A percentile compares a stretch with the other conserved stretches of the same genome.
phyloP scores from a whole-genome alignment of 2,113 vertebrate species.

The Dromas ardeola region DNA sequence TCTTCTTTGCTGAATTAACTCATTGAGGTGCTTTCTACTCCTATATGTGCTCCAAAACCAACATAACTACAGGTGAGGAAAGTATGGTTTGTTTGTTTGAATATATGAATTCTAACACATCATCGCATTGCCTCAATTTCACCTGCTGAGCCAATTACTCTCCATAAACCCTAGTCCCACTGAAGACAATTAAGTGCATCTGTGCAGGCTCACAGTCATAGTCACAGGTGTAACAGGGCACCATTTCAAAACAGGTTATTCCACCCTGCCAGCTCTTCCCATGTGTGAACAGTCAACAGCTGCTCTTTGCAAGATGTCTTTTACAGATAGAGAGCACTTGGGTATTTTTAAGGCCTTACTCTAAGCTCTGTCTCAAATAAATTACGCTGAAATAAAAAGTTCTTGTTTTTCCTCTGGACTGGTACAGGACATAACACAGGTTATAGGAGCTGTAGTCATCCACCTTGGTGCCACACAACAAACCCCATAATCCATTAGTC shows the following conservation, averaged over 20 bases:
- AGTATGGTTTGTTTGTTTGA: accelerated
- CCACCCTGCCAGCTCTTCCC: not conserved
- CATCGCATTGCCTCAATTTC: not conserved
- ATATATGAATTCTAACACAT: not conserved
- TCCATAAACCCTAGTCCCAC: not conserved
- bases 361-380: not conserved
- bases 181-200: not conserved
- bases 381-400: not conserved
- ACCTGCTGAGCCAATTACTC: not conserved
- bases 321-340: not conserved
- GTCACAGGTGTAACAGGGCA: not conserved
- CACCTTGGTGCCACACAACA: not conserved
- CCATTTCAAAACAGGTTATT: not conserved
- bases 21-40: not conserved
- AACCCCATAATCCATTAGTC: not conserved
- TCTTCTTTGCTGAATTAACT: not conserved
- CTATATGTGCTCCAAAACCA: accelerated
- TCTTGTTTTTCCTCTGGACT: not conserved
- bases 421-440: not conserved
- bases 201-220: not conserved
- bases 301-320: not conserved
- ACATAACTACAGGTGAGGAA: not conserved
- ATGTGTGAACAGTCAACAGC: not conserved
- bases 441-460: not conserved
- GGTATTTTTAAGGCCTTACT: not conserved